Base-by-base conservation (phyloP, 23 tunicate genomes). In the Aplidium turbinatum region DNA sequence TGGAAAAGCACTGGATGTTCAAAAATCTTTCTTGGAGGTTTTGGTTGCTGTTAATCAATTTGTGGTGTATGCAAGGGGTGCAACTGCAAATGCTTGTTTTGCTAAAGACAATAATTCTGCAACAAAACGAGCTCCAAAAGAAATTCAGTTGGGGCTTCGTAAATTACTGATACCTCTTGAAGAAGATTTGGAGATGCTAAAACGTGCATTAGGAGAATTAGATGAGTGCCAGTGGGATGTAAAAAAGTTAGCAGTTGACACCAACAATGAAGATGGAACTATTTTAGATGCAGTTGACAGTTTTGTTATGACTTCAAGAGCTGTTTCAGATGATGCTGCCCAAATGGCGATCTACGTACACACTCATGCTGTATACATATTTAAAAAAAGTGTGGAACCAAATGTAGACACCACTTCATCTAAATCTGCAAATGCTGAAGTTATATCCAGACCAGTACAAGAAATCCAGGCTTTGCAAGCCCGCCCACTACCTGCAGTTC, bases 281-380 rank as follows among this genome's bases (percentile, higher is more conserved):
- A 58, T 75, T 0, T 60, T 78, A 18, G 96, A 88, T 81, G 96
- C 58, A 3, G 86, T 83, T 23, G 97, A 84, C 58, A 84, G 91
- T 68, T 91, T 91, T 68, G 97, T 91, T 28, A 91, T 91, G 97
- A 78, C 97, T 23, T 91, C 97, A 0, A 58, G 97, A 7, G 97
- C 97, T 38, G 90, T 91, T 26, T 80, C 87, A 4, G 97, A 91
- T 48, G 97, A 91, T 63, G 85, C 87, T 50, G 47, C 76, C 2
- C 97, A 91, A 51, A 83, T 91, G 81, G 97, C 97, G 29, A 66
- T 79, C 2, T 91, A 33, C 53, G 57, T 91, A 25, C 97, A 91
- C 79, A 84, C 82, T 39, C 86, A 91, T 38, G 69, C 89, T 3
- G 82, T 79, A 30, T 78, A 82, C 62, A 55, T 91, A 21, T 91